Percentiles rank a stretch among this genome's conserved stretches.
phyloP scores from a whole-genome alignment of 2,888 invertebrate genomes.

The Helleia helle region DNA sequence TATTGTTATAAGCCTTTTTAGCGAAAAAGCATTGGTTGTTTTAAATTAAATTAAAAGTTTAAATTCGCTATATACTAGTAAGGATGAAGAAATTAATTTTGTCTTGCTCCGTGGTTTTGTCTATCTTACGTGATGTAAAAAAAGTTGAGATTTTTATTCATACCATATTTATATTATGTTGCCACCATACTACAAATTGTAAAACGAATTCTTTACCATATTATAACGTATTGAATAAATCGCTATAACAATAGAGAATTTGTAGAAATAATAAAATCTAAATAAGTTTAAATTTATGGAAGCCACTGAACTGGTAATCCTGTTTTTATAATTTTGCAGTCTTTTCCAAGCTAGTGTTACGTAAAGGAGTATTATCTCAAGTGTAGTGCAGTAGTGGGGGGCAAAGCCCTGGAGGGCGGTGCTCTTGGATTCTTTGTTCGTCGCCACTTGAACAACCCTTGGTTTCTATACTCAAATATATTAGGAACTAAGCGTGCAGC shows the following conservation, averaged over 20 bases:
- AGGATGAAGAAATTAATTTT: no score
- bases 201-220: no score
- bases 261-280: background rate
- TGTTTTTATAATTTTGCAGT: conserved; percentile 36
- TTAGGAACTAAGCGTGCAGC: conserved; percentile 10
- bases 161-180: no score
- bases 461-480: conserved; percentile 14
- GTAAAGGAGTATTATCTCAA: conserved; percentile 50
- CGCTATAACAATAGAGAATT: background rate
- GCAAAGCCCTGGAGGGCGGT: conserved; percentile 49
- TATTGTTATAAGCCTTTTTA: no score
- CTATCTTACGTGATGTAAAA: no score
- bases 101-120: no score
- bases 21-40: no score
- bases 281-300: conserved; percentile 13
- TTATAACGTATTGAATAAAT: no score
- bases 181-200: no score
- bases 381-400: conserved; percentile 35
- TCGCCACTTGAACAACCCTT: conserved; percentile 19
- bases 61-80: no score
- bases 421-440: conserved; percentile 48
- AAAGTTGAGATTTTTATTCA: no score
- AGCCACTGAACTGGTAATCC: conserved; percentile 20
- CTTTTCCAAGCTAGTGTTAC: conserved; percentile 42
- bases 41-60: no score